Percentiles rank a stretch among this genome's conserved stretches.
Evolutionary conservation across 2,888 invertebrate genomes (phyloP).

Genomic region (Celastrina argiolus): DNA sequence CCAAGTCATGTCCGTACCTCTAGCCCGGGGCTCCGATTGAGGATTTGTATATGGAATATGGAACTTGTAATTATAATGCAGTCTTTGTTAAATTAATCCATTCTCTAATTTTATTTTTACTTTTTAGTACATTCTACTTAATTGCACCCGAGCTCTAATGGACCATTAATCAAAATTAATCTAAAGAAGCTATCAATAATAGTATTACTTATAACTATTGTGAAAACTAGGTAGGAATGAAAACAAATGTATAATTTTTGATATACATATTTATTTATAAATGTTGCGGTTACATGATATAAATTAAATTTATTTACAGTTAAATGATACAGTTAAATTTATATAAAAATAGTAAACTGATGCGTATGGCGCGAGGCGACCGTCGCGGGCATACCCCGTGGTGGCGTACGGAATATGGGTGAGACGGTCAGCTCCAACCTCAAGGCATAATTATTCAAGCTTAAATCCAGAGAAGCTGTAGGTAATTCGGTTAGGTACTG

Average conservation of each 20-base stretch:
- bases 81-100: not conserved
- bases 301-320: slow-evolving; percentile 77
- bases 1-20: slow-evolving; percentile 54
- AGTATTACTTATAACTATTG: not conserved
- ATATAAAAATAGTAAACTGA: slow-evolving; percentile 66
- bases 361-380: slow-evolving; percentile 40
- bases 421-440: slow-evolving; percentile 43
- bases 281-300: slow-evolving; percentile 75
- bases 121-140: not conserved
- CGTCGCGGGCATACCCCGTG: slow-evolving; percentile 46
- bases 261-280: slow-evolving; percentile 77
- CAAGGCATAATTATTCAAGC: slow-evolving; percentile 64
- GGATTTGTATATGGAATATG: slow-evolving; percentile 17
- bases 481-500: slow-evolving; percentile 58
- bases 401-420: slow-evolving; percentile 54
- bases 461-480: slow-evolving; percentile 61
- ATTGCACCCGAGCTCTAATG: not conserved
- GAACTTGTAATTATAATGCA: slow-evolving; percentile 17
- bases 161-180: not conserved
- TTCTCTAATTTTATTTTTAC: slow-evolving; percentile 46
- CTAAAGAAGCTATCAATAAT: not conserved
- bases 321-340: slow-evolving; percentile 73
- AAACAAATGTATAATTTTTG: slow-evolving; percentile 48
- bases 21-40: slow-evolving; percentile 12
- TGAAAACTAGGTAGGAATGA: slow-evolving; percentile 45